Conservation (phyloP, 2,113 vertebrate genomes). For the Hippocampus barbouri region DNA sequence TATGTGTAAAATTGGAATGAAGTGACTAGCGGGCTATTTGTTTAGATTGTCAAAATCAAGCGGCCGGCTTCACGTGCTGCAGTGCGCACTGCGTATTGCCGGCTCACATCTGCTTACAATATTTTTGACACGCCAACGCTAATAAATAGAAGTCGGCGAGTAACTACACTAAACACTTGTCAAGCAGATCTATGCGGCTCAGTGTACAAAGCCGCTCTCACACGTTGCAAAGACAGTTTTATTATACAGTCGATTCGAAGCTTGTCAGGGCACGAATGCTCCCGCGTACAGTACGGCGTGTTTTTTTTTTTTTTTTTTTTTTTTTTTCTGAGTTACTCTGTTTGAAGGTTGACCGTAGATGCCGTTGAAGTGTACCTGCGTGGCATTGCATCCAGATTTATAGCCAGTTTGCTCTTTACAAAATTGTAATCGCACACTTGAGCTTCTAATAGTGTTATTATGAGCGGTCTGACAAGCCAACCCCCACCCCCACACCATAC, state of each 20-base stretch:
- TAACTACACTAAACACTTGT: neutral
- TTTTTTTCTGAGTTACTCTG: neutral
- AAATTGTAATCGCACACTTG: constrained; percentile 26
- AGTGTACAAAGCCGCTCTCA: neutral
- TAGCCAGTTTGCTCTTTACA: constrained; percentile 1
- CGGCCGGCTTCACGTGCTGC: neutral
- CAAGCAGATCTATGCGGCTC: neutral
- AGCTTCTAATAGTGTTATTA: constrained; percentile 32
- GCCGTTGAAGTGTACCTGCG: neutral
- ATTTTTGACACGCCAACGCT: neutral
- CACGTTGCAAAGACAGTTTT: constrained; percentile 1
- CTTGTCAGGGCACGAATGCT: too few relatives aligned
- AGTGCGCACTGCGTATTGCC: neutral
- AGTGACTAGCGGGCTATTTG: too few relatives aligned
- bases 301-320: neutral
- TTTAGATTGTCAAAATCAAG: neutral
- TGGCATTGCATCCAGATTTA: constrained; percentile 13
- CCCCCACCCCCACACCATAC: too few relatives aligned
- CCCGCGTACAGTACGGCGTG: neutral
- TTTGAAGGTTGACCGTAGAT: neutral
- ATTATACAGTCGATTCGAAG: neutral
- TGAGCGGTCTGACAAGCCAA: constrained; percentile 20
- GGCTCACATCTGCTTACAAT: neutral
- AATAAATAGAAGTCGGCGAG: neutral
- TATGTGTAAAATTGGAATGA: too few relatives aligned